Percentiles rank a stretch among this genome's conserved stretches.
Conservation (phyloP, 2,888 invertebrate genomes). For the Acanthosepion pharaonis region DNA sequence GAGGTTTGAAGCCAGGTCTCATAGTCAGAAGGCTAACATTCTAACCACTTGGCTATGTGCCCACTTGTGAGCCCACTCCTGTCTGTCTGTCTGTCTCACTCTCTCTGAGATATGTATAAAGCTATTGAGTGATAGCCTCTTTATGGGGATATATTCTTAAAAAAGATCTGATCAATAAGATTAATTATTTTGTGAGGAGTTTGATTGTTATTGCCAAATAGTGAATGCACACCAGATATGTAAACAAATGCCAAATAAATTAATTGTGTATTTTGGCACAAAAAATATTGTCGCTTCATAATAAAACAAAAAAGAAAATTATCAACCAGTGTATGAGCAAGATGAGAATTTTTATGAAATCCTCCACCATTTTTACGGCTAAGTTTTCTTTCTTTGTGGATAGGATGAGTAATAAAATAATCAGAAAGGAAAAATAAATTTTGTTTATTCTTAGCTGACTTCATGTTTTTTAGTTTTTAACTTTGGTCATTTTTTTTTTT, state of each 20-base stretch:
- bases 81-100: too few relatives aligned
- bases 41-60: too few relatives aligned
- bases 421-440: neutral
- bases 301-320: neutral
- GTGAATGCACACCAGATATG: neutral
- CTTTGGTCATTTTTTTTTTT: neutral
- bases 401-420: neutral
- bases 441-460: neutral
- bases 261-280: neutral
- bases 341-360: neutral
- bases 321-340: neutral
- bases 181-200: neutral
- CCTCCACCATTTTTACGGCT: neutral
- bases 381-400: neutral
- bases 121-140: neutral
- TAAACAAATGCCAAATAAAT: conserved; percentile 21
- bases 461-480: neutral
- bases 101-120: too few relatives aligned
- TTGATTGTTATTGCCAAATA: neutral
- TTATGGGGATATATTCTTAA: neutral
- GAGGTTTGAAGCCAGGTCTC: too few relatives aligned
- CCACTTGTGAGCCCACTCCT: too few relatives aligned
- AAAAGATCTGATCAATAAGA: neutral
- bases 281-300: neutral
- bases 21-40: too few relatives aligned